Evolutionary conservation across 2,888 invertebrate genomes (phyloP).

Genomic region (Petrolisthes cinctipes): DNA sequence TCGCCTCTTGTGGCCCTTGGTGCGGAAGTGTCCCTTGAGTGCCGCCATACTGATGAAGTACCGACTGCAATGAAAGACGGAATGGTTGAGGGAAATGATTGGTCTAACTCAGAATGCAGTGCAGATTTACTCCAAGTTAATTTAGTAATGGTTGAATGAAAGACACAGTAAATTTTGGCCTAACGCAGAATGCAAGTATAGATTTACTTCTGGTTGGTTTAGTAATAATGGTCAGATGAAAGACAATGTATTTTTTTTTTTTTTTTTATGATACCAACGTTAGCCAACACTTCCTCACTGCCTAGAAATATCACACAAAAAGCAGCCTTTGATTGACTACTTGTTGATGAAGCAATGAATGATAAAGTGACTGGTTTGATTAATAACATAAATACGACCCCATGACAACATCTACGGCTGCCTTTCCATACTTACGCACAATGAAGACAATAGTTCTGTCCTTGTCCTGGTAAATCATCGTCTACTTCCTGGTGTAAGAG

Average conservation of each 20-base stretch:
- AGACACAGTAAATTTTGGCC: not conserved
- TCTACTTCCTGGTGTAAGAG: slow-evolving; percentile 87
- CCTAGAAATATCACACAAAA: too few relatives aligned
- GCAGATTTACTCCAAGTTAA: not conserved
- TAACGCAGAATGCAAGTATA: not conserved
- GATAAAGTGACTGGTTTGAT: not conserved
- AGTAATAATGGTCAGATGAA: not conserved
- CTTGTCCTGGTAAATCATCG: slow-evolving; percentile 89
- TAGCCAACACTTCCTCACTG: too few relatives aligned
- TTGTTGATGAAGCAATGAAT: not conserved
- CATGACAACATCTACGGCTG: not conserved
- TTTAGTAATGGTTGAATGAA: slow-evolving; percentile 8
- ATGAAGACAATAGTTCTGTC: slow-evolving; percentile 92
- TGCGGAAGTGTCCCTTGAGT: slow-evolving; percentile 85
- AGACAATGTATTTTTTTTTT: too few relatives aligned
- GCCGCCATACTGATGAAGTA: slow-evolving; percentile 88
- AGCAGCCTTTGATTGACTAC: not conserved
- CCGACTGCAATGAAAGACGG: slow-evolving; percentile 73
- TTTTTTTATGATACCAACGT: too few relatives aligned
- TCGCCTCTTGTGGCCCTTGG: slow-evolving; percentile 91
- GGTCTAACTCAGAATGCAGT: slow-evolving; percentile 17
- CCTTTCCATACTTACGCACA: slow-evolving; percentile 79
- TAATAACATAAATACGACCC: not conserved
- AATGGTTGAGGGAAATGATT: slow-evolving; percentile 41
- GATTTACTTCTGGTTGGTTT: not conserved